Evolutionary conservation across 1,140 invertebrate species (phyloP), one percentile per base, ranked within the genome.

Genomic region (Chironomus striatipennis): DNA sequence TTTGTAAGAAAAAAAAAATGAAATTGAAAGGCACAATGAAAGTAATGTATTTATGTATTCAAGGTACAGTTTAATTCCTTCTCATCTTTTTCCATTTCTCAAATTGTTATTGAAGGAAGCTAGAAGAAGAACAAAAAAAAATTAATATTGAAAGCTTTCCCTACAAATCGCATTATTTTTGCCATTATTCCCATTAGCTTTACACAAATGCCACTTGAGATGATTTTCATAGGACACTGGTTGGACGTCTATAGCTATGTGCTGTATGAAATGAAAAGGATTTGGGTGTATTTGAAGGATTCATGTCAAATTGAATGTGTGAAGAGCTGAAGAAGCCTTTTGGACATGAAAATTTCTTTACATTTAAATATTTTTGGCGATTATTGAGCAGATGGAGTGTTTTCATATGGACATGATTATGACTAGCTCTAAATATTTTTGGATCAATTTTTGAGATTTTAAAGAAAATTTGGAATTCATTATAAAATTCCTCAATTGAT

Each of bases 21-120:
- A 18, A 7, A 70, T 20, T 18, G 17, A 18, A 21, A 70, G 65
- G 18, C 47, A 57, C 47, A 12, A 20, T 10, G 17, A 18, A 3
- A 18, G 65, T 18, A 70, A 70, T 70, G 18, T 18, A 70, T 70
- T 70, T 70, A 20, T 3, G 65, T 70, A 70, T 70, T 70, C 65
- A 70, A 34, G 65, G 65, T 70, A 70, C 65, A 70, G 17, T 70
- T 70, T 70, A 3, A 20, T 70, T 70, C 20, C 20, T 70, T 2
- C 9, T 18, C 6, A 8, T 70, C 18, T 70, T 20, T 18, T 57
- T 57, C 47, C 12, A 57, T 57, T 57, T 57, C 47, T 57, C 47
- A 57, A 57, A 57, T 57, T 57, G 47, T 57, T 10, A 57, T 5
- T n/a, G 47, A 57, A 57, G 47, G 43, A 47, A 47, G 43, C 15